phyloP scores from a whole-genome alignment of 2,888 invertebrate species.

The Oligia fasciuncula region DNA sequence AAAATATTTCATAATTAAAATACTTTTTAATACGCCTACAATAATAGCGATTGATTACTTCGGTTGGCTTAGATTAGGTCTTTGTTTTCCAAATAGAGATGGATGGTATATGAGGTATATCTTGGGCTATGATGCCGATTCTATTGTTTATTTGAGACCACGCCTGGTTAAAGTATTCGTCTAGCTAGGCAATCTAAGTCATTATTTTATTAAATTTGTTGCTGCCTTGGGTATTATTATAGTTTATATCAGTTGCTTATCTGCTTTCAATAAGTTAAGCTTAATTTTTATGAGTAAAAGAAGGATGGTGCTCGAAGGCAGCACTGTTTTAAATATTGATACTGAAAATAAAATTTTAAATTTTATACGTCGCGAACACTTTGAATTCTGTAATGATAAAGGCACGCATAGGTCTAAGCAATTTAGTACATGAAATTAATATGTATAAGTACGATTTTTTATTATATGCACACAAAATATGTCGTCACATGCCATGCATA shows the following conservation, averaged over 20 bases:
- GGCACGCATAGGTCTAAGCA: conserved; percentile 12
- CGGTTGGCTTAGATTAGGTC: not conserved
- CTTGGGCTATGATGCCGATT: not conserved
- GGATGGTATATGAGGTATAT: conserved; percentile 16
- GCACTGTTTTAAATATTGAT: conserved; percentile 29
- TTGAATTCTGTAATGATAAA: conserved; percentile 4
- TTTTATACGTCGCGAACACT: not conserved
- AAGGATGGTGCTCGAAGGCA: conserved; percentile 25
- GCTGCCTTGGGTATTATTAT: conserved; percentile 2
- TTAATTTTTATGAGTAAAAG: not conserved
- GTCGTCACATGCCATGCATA: conserved; percentile 14
- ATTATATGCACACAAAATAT: conserved; percentile 28
- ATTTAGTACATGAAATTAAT: conserved; percentile 5
- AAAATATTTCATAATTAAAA: not conserved
- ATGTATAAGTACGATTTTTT: conserved; percentile 2
- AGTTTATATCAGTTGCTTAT: not conserved
- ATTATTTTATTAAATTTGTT: conserved; percentile 22
- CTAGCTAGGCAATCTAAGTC: conserved; percentile 23
- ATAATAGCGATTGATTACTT: not conserved
- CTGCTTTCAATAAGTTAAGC: conserved; percentile 8
- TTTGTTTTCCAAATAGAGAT: conserved; percentile 1
- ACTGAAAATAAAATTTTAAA: not conserved
- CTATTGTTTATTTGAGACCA: not conserved
- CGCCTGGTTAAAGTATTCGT: not conserved
- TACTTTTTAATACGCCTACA: not conserved